A percentile compares a stretch with the other conserved stretches of the same genome.
These are phyloP conservation scores for Thryonomys swinderianus DNA, from an alignment of 2,113 vertebrate genomes.

Conservation along the genomic window DNA sequence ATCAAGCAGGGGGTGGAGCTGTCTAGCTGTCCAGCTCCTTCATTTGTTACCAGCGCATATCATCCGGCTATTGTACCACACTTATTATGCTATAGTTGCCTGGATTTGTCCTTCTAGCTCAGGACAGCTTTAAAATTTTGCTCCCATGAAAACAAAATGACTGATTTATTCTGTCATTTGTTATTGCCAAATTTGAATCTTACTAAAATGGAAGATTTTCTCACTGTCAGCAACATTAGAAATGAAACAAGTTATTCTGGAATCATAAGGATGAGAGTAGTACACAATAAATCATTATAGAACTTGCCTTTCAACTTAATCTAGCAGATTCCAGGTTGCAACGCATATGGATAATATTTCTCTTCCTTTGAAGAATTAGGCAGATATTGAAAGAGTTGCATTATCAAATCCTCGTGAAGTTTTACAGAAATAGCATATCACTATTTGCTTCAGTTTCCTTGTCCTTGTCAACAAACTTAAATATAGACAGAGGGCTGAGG, in stretches of 20 bases:
- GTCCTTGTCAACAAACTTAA: not conserved
- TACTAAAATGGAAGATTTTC: not conserved
- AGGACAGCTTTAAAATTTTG: not conserved
- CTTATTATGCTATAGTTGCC: not conserved
- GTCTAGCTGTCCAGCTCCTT: not conserved
- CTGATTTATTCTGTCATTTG: not conserved
- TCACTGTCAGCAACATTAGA: not conserved
- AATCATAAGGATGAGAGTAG: slow-evolving; percentile 41
- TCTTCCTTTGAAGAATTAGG: not conserved
- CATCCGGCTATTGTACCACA: not conserved
- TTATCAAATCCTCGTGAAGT: not conserved
- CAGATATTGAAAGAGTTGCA: not conserved
- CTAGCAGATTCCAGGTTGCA: not conserved
- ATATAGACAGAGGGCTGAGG: not conserved
- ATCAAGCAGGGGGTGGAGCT: not conserved
- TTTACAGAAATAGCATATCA: not conserved
- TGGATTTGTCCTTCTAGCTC: slow-evolving; percentile 1
- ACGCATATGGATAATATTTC: not conserved
- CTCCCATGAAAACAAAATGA: not conserved
- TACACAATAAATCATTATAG: not conserved
- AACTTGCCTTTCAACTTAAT: not conserved
- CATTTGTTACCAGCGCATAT: not conserved
- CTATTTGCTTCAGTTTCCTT: not conserved
- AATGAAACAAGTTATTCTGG: not conserved
- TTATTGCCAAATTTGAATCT: not conserved